Evolutionary conservation across 2,888 invertebrate species (phyloP).

Genomic region (Crepidodera aurea): DNA sequence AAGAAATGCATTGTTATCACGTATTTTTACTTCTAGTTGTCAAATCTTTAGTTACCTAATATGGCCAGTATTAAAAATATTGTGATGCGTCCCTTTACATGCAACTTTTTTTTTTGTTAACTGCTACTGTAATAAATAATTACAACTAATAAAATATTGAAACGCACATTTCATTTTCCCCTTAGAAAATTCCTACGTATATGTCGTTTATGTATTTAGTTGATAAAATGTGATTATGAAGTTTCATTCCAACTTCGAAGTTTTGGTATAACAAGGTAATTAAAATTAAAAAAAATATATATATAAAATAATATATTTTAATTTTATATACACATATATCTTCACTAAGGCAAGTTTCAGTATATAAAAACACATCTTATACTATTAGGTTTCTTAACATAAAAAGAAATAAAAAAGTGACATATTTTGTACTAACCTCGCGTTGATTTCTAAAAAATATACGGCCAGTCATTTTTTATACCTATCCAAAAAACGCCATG

Average conservation of each 20-base stretch:
- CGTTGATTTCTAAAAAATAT: slow-evolving; percentile 47
- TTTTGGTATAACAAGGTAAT: no score
- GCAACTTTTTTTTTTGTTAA: slow-evolving; percentile 19
- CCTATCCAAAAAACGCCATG: no score
- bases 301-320: neutral
- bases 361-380: neutral
- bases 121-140: slow-evolving; percentile 20
- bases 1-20: neutral
- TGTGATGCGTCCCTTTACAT: slow-evolving; percentile 32
- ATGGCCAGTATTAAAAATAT: slow-evolving; percentile 26
- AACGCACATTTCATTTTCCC: no score
- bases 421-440: slow-evolving; percentile 53
- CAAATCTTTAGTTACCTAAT: slow-evolving; percentile 15
- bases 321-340: neutral
- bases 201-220: no score
- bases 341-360: neutral
- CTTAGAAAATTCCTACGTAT: no score
- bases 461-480: no score
- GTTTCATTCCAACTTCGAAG: no score
- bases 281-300: neutral
- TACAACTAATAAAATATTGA: slow-evolving; percentile 18
- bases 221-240: no score
- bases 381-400: neutral
- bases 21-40: slow-evolving; percentile 3
- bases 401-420: slow-evolving; percentile 47